phyloP scores from a whole-genome alignment of 2,113 vertebrate genomes.

The Typhlomys cinereus region DNA sequence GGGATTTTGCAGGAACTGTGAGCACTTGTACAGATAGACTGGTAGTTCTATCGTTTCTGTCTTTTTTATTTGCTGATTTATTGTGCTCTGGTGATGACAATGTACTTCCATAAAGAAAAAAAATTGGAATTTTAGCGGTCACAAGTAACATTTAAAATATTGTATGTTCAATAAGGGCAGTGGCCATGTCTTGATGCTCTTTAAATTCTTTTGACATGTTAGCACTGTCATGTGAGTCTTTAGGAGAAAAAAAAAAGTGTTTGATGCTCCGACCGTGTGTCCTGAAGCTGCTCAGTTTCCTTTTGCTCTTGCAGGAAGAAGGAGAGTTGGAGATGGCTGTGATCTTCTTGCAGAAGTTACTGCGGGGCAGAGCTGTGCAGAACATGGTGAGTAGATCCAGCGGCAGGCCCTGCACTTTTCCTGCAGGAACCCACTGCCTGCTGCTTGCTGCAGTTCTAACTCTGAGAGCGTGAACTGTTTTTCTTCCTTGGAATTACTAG shows the following conservation, averaged over 20 bases:
- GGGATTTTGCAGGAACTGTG: slow-evolving; percentile 2
- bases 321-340: slow-evolving; percentile 92
- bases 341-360: slow-evolving; percentile 91
- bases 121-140: slow-evolving; percentile 8
- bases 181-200: background rate
- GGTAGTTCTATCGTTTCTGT: background rate
- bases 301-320: slow-evolving; percentile 85
- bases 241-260: background rate
- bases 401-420: background rate
- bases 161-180: background rate
- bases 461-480: background rate
- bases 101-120: background rate
- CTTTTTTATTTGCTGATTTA: background rate
- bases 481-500: background rate
- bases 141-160: background rate
- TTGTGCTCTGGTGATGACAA: background rate
- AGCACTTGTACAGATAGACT: background rate
- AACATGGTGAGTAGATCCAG: slow-evolving; percentile 85
- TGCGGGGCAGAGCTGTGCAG: slow-evolving; percentile 92
- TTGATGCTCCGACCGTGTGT: background rate
- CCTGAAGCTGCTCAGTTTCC: background rate
- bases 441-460: background rate
- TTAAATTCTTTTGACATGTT: background rate
- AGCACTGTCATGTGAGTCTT: background rate
- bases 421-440: background rate